Evolutionary conservation across 1,140 invertebrate species (phyloP).

Genomic region (Halyomorpha halys): DNA sequence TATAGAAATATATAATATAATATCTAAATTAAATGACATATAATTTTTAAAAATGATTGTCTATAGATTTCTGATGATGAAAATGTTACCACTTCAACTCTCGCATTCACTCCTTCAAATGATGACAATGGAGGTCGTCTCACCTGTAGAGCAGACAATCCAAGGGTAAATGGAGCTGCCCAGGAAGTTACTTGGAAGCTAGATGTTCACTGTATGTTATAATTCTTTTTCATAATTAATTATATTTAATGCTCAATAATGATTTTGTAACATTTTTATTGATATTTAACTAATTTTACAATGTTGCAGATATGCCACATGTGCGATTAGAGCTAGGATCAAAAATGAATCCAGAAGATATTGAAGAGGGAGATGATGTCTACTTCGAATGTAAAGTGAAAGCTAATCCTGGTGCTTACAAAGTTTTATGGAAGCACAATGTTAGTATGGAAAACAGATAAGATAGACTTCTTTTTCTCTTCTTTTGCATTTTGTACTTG

Average conservation of each 20-base stretch:
- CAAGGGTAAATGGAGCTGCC: constrained; percentile 54
- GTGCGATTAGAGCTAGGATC: constrained; percentile 61
- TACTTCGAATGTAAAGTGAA: constrained; percentile 81
- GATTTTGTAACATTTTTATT: no score
- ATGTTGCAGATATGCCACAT: constrained; percentile 58
- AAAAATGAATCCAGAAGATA: constrained; percentile 76
- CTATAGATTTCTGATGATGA: constrained; percentile 60
- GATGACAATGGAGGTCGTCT: constrained; percentile 66
- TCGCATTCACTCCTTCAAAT: constrained; percentile 61
- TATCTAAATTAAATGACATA: no score
- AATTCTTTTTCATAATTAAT: background rate
- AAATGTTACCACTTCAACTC: constrained; percentile 65
- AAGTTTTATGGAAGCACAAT: constrained; percentile 85
- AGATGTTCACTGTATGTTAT: constrained; percentile 71
- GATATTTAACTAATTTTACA: no score
- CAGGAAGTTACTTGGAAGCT: constrained; percentile 67
- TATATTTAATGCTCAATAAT: no score
- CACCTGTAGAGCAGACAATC: constrained; percentile 71
- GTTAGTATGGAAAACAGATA: constrained; percentile 48
- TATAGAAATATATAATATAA: no score
- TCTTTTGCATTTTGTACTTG: no score
- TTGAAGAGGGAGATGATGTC: constrained; percentile 80
- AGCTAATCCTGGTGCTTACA: constrained; percentile 74
- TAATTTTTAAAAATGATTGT: constrained; percentile 25
- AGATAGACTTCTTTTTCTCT: background rate